These are phyloP conservation scores for Pelobates fuscus DNA, from an alignment of 2,113 vertebrate genomes.

Conservation along the genomic window DNA sequence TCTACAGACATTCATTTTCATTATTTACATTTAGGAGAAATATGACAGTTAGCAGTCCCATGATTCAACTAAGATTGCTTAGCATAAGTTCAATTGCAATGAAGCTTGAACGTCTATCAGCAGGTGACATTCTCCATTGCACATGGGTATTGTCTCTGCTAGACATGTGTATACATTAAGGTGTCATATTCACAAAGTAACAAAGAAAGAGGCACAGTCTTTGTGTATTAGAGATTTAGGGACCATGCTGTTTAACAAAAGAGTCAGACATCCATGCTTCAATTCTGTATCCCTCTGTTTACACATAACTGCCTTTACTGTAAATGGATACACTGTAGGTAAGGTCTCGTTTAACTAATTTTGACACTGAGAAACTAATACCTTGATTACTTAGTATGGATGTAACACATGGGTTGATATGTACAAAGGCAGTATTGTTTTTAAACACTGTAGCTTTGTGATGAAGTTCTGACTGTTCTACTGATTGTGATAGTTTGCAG, in stretches of 20 bases:
- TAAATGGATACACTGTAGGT: not conserved
- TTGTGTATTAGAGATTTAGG: not conserved
- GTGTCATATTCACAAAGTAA: constrained; percentile 8
- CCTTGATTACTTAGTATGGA: not conserved
- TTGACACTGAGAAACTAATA: not conserved
- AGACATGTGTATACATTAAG: constrained; percentile 13
- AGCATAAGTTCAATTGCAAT: not conserved
- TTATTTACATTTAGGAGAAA: constrained; percentile 6
- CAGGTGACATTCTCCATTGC: constrained; percentile 15
- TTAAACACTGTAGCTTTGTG: not conserved
- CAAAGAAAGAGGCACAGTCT: not conserved
- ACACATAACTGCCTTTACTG: constrained; percentile 13
- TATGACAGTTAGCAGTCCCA: not conserved
- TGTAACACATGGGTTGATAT: not conserved
- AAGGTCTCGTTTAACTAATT: not conserved
- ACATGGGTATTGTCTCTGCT: not conserved
- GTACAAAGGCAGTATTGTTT: not conserved
- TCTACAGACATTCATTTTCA: not conserved
- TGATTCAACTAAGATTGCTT: not conserved
- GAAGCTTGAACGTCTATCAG: not conserved
- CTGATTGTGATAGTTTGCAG: no score
- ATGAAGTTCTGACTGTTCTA: not conserved
- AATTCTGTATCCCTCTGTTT: not conserved
- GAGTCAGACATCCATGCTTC: not conserved
- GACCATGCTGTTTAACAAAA: not conserved